These are phyloP conservation scores for Lottia gigantea DNA, from an alignment of 2,888 invertebrate genomes.

Conservation along the genomic window DNA sequence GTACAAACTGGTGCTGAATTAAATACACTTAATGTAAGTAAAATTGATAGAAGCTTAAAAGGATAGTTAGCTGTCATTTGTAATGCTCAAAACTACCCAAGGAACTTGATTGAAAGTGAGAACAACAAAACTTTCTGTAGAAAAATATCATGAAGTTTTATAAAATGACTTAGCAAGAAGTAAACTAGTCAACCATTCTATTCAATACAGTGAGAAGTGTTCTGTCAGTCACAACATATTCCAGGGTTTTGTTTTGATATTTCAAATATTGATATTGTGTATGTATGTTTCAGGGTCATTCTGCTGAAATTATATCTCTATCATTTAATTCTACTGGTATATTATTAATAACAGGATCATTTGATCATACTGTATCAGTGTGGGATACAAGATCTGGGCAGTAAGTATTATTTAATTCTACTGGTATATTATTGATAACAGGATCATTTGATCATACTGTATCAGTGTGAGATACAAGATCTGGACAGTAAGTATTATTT, in stretches of 20 bases:
- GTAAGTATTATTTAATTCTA: constrained; percentile 44
- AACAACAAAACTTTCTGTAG: too few relatives aligned
- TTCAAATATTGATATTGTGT: background rate
- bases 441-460: constrained; percentile 71
- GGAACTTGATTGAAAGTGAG: too few relatives aligned
- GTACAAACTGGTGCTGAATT: constrained; percentile 74
- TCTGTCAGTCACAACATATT: too few relatives aligned
- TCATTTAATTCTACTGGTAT: constrained; percentile 79
- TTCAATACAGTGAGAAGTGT: too few relatives aligned
- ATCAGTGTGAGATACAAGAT: constrained; percentile 80
- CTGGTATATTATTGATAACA: background rate
- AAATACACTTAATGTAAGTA: constrained; percentile 57
- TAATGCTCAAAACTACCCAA: too few relatives aligned
- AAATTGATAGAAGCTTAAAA: too few relatives aligned
- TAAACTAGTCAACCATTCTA: too few relatives aligned
- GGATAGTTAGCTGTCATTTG: too few relatives aligned
- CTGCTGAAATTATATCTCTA: constrained; percentile 81
- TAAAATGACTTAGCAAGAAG: too few relatives aligned
- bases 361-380: constrained; percentile 80
- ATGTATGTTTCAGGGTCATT: constrained; percentile 73
- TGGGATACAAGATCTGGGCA: constrained; percentile 78
- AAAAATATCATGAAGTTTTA: too few relatives aligned
- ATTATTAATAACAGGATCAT: constrained; percentile 81
- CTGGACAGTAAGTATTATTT: constrained; percentile 63
- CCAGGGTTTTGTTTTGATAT: background rate